A percentile compares a stretch with the other conserved stretches of the same genome.
These are phyloP conservation scores for Theretra japonica DNA, from an alignment of 2,888 invertebrate genomes.

Conservation along the genomic window DNA sequence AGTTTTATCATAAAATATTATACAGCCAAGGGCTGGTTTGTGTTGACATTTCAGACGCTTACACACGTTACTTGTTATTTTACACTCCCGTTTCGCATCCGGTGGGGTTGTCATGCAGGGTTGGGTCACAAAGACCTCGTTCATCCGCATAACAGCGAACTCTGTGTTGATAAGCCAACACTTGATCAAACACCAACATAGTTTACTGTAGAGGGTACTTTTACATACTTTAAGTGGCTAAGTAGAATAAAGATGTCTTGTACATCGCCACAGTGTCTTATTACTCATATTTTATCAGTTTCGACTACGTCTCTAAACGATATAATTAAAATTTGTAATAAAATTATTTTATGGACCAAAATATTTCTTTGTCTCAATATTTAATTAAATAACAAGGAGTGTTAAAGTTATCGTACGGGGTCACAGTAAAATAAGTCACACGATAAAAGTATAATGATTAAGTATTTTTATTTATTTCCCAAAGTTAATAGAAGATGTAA, in stretches of 20 bases:
- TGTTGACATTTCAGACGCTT: constrained; percentile 36
- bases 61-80: constrained; percentile 43
- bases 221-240: constrained; percentile 15
- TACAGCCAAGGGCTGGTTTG: constrained; percentile 30
- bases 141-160: constrained; percentile 60
- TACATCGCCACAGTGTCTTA: background rate
- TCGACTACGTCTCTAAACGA: background rate
- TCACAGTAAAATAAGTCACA: background rate
- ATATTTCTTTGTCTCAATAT: background rate
- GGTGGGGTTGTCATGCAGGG: constrained; percentile 61
- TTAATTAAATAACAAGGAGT: background rate
- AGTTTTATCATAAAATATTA: background rate
- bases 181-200: constrained; percentile 73
- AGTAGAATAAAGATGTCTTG: constrained; percentile 12
- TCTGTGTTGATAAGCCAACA: constrained; percentile 72
- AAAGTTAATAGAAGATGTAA: too few relatives aligned
- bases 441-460: too few relatives aligned
- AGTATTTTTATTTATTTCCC: too few relatives aligned
- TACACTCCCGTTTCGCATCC: constrained; percentile 55
- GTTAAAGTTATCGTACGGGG: background rate
- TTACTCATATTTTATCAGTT: background rate
- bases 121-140: constrained; percentile 60
- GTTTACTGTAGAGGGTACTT: constrained; percentile 10
- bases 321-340: background rate
- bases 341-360: background rate